Evolutionary conservation across 2,113 vertebrate genomes (phyloP), one percentile per base, ranked within the genome.

Genomic region (Epinephelus fuscoguttatus): DNA sequence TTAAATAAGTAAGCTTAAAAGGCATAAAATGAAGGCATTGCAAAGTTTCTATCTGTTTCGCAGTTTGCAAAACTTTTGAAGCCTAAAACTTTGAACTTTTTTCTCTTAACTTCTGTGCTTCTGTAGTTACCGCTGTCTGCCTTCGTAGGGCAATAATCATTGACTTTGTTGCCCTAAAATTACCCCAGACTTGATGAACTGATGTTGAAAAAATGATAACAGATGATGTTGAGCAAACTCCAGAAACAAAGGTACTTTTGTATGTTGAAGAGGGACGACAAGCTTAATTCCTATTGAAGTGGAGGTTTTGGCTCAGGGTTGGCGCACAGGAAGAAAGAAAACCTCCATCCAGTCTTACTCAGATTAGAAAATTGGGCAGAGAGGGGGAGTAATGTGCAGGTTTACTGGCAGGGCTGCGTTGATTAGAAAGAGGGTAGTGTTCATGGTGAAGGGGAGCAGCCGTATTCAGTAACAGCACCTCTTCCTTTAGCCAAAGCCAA

Each of bases 371-470:
- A 91, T 83, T 89, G 63, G 77, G 72, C 75, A 76, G 33, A 77
- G 84, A 75, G 88, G 85, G 82, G 85, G 82, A 71, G 83, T 73
- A 85, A 84, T 66, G 83, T 76, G 75, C 64, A 60, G 86, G 81
- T 87, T 94, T 94, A 90, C 91, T 78, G 91, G 87, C 89, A 94
- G 83, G 56, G 50, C 76, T 60, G 72, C 4, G 14, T 52, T 88
- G 90, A 93, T 93, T 90, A 92, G 84, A 93, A 94, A 92, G 89
- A 85, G 81, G 80, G 50, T 80, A 92, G 92, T 94, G 91, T 95
- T 94, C 90, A 62, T 45, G 63, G 61, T 49, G 74, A 87, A 84
- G 91, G 82, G 6, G 62, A 77, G 87, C 82, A 85, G 83, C 42
- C 50, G 6, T 87, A 86, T 92, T 94, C 88, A 89, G 88, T 91